Base-by-base conservation (phyloP, 2,797 vertebrate species). In the Enteromius treurensis region DNA sequence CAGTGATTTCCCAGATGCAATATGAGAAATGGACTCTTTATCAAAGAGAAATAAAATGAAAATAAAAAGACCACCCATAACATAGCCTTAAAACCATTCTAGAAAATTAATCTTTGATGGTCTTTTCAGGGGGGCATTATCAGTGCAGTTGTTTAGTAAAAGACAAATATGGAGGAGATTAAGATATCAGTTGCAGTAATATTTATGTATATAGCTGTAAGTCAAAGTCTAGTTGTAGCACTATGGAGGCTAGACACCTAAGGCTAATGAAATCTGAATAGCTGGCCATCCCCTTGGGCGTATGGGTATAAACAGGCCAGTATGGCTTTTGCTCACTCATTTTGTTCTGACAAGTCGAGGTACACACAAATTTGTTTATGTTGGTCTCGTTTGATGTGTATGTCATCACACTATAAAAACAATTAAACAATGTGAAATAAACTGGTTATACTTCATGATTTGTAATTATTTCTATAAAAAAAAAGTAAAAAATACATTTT, bases 1-100 rank as follows among this genome's bases (percentile, higher is more conserved):
- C 90, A 84, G 89, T 86, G 90, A 89, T 92, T 92, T 91, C 86
- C 91, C 87, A 88, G 86, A 82, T 85, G 86, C 19, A 1, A 47
- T 79, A 85, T 84, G 87, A 90, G 88, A 90, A 88, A 92, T 89
- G 70, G 88, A 92, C 88, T 89, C 81, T 87, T 49, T 79, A 85
- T 76, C 83, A 71, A 67, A 79, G 78, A 87, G n/a, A 34, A 29
- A 26, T 29, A 73, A 26, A 47, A 87, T 14, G 4, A 45, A 29
- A 11, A 19, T 0, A 55, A 21, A 65, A 65, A 10, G n/a, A 47
- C 17, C 3, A 11, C 14, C 4, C 2, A 15, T 11, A 49, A 47
- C 21, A 23, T 10, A 58, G 13, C 26, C 37, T 47, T 45, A 58
- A 68, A 65, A 62, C 9, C 23, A 29, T 60, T 77, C n/a, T 37